A percentile compares a stretch with the other conserved stretches of the same genome.
Evolutionary conservation across 2,113 vertebrate genomes (phyloP).

Genomic region (Eulacestoma nigropectus): DNA sequence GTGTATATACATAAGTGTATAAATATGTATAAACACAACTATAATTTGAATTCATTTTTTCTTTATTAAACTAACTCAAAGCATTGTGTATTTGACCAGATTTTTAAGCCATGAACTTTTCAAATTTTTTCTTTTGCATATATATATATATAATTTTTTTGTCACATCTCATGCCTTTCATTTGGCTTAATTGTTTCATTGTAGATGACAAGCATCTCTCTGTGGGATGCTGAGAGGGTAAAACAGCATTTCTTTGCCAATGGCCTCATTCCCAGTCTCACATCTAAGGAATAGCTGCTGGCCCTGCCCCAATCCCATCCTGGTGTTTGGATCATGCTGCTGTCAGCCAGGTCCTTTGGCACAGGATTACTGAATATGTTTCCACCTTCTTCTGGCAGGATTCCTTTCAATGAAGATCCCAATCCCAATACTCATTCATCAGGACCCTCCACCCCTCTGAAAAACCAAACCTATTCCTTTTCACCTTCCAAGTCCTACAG

Average conservation of each 20-base stretch:
- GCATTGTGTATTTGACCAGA: conserved; percentile 56
- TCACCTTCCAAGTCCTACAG: conserved; percentile 99
- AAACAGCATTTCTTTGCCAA: conserved; percentile 64
- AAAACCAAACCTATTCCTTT: conserved; percentile 98
- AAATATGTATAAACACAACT: conserved; percentile 71
- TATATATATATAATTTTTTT: conserved; percentile 59
- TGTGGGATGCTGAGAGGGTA: conserved; percentile 63
- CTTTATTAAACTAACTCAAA: conserved; percentile 54
- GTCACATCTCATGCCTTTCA: conserved; percentile 72
- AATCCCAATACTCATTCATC: conserved; percentile 90
- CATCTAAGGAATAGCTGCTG: conserved; percentile 70
- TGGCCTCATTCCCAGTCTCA: conserved; percentile 70
- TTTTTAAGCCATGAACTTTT: conserved; percentile 57
- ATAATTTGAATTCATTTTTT: conserved; percentile 65
- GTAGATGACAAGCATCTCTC: conserved; percentile 61
- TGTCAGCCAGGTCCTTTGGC: conserved; percentile 68
- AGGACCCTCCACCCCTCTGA: conserved; percentile 99
- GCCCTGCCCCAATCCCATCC: conserved; percentile 68
- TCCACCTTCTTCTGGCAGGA: conserved; percentile 98
- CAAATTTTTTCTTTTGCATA: conserved; percentile 61
- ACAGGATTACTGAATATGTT: conserved; percentile 85
- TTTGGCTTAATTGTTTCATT: conserved; percentile 73
- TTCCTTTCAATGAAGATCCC: conserved; percentile 97
- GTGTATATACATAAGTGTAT: conserved; percentile 70
- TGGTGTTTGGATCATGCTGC: conserved; percentile 76